These are phyloP conservation scores for Macropus fuliginosus DNA, from an alignment of 2,797 vertebrate genomes.

Conservation along the genomic window DNA sequence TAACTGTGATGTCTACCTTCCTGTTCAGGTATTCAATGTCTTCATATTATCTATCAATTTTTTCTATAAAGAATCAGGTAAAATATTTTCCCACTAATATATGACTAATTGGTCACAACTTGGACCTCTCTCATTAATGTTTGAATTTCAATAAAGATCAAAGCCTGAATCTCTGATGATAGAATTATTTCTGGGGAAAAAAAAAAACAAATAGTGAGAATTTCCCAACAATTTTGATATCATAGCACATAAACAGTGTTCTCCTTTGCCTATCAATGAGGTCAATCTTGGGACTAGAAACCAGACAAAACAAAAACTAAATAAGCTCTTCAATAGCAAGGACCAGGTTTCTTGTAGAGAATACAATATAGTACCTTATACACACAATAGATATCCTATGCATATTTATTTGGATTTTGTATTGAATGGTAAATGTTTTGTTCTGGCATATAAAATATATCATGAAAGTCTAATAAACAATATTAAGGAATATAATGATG, in stretches of 20 bases:
- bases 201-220: neutral
- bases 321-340: slow-evolving; percentile 28
- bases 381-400: neutral
- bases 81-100: neutral
- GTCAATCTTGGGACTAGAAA: neutral
- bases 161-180: neutral
- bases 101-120: neutral
- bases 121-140: neutral
- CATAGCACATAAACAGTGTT: too few relatives aligned
- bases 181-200: neutral
- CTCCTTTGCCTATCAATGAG: neutral
- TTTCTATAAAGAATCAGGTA: neutral
- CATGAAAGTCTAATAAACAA: slow-evolving; percentile 17
- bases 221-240: neutral
- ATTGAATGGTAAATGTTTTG: neutral
- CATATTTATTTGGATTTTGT: slow-evolving; percentile 11
- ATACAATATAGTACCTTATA: slow-evolving; percentile 6
- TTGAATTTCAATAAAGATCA: neutral
- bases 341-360: slow-evolving; percentile 39
- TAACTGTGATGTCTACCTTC: neutral
- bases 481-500: neutral
- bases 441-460: neutral
- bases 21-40: neutral
- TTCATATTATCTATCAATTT: neutral
- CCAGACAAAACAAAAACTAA: slow-evolving; percentile 58